Percentiles rank a stretch among this genome's conserved stretches.
phyloP scores from a whole-genome alignment of 1,140 invertebrate species.

The Leptinotarsa texana region DNA sequence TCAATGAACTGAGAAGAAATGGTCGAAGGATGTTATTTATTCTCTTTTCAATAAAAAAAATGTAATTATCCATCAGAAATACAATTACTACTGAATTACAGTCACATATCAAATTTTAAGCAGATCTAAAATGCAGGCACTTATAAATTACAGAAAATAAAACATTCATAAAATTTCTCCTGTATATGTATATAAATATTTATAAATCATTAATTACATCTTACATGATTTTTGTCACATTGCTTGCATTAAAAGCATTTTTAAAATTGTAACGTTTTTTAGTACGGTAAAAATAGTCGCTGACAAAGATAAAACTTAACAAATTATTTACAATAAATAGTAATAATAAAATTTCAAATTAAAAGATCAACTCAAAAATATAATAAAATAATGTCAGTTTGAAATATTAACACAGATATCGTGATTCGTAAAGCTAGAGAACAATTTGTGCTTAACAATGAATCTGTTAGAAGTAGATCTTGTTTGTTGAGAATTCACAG shows the following conservation, averaged over 20 bases:
- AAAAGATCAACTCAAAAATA: constrained; percentile 27
- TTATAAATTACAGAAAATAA: constrained; percentile 30
- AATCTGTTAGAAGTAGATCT: constrained; percentile 33
- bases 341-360: constrained; percentile 24
- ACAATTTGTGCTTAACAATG: constrained; percentile 34
- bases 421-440: constrained; percentile 29
- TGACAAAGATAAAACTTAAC: constrained; percentile 23
- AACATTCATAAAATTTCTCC: constrained; percentile 9
- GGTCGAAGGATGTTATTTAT: too few relatives aligned
- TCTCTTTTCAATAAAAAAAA: too few relatives aligned
- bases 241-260: constrained; percentile 7
- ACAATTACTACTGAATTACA: too few relatives aligned
- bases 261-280: neutral
- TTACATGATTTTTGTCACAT: constrained; percentile 9
- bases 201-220: constrained; percentile 10
- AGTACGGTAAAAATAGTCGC: constrained; percentile 16
- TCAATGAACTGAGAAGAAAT: too few relatives aligned
- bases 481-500: constrained; percentile 21
- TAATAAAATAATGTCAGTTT: constrained; percentile 29
- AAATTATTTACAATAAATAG: constrained; percentile 35
- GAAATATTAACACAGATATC: constrained; percentile 24
- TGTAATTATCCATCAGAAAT: too few relatives aligned
- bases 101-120: constrained; percentile 2
- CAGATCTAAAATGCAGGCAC: constrained; percentile 32
- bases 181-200: constrained; percentile 11